A percentile compares a stretch with the other conserved stretches of the same genome.
phyloP scores from a whole-genome alignment of 2,888 invertebrate genomes.

The Pimpla rufipes region DNA sequence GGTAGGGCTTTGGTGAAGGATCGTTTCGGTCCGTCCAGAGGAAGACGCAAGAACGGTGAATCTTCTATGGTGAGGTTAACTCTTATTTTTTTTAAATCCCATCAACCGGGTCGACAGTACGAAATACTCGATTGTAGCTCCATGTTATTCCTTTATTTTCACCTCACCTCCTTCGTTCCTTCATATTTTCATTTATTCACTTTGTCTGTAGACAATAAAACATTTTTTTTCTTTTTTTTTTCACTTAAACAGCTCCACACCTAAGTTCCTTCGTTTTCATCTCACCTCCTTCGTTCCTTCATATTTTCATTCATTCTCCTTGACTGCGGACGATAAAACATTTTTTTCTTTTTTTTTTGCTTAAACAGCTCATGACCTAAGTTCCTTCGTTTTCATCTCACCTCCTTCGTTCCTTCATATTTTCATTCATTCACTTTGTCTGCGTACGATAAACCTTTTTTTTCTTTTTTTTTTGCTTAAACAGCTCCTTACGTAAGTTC shows the following conservation, averaged over 20 bases:
- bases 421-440: slow-evolving; percentile 27
- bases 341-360: background rate
- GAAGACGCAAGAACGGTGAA: slow-evolving; percentile 89
- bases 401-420: background rate
- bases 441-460: slow-evolving; percentile 19
- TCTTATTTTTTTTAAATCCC: background rate
- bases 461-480: slow-evolving; percentile 10
- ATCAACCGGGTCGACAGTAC: background rate
- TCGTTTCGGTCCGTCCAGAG: slow-evolving; percentile 89
- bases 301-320: slow-evolving; percentile 32
- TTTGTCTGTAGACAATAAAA: slow-evolving; percentile 3
- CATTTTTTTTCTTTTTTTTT: slow-evolving; percentile 23
- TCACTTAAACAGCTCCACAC: too few relatives aligned
- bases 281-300: background rate
- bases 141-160: background rate
- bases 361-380: slow-evolving; percentile 87
- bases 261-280: background rate
- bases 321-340: slow-evolving; percentile 7
- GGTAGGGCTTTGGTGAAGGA: slow-evolving; percentile 92
- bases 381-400: background rate
- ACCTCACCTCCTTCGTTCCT: background rate
- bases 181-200: slow-evolving; percentile 35
- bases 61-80: slow-evolving; percentile 89
- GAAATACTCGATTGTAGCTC: background rate
- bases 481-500: too few relatives aligned